These are phyloP conservation scores for Polyploca ridens DNA, from an alignment of 2,888 invertebrate genomes.

Conservation along the genomic window DNA sequence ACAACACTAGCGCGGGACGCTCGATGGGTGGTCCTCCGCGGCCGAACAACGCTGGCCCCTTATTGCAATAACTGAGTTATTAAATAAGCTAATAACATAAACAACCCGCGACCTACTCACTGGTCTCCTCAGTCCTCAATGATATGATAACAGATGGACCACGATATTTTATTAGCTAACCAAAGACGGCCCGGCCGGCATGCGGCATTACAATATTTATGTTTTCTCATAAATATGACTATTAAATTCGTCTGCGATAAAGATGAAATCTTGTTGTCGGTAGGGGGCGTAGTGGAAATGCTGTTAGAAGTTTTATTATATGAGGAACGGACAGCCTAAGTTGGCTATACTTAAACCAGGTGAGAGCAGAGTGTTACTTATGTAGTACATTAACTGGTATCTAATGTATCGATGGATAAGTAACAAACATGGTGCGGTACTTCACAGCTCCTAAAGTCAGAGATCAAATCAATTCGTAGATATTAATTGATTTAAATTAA, in stretches of 20 bases:
- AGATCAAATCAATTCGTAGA: not conserved
- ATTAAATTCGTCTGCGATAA: not conserved
- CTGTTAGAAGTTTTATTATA: no score
- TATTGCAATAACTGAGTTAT: slow-evolving; percentile 6
- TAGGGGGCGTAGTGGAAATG: not conserved
- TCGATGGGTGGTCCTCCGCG: slow-evolving; percentile 2
- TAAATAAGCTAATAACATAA: slow-evolving; percentile 3
- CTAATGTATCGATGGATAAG: no score
- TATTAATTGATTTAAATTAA: slow-evolving; percentile 5
- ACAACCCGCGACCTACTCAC: not conserved
- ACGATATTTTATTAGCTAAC: not conserved
- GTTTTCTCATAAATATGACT: not conserved
- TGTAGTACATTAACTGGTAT: no score
- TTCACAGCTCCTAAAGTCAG: not conserved
- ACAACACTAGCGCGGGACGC: slow-evolving; percentile 2
- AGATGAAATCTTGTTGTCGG: no score
- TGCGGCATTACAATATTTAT: no score
- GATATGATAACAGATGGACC: not conserved
- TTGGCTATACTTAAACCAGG: no score
- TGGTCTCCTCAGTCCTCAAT: not conserved
- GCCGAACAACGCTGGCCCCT: not conserved
- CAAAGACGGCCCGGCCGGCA: no score
- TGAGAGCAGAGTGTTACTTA: no score
- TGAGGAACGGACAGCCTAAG: no score
- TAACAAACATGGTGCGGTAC: no score